These are phyloP conservation scores for Gadopsis bispinosus DNA, from an alignment of 2,797 vertebrate genomes.

Conservation along the genomic window DNA sequence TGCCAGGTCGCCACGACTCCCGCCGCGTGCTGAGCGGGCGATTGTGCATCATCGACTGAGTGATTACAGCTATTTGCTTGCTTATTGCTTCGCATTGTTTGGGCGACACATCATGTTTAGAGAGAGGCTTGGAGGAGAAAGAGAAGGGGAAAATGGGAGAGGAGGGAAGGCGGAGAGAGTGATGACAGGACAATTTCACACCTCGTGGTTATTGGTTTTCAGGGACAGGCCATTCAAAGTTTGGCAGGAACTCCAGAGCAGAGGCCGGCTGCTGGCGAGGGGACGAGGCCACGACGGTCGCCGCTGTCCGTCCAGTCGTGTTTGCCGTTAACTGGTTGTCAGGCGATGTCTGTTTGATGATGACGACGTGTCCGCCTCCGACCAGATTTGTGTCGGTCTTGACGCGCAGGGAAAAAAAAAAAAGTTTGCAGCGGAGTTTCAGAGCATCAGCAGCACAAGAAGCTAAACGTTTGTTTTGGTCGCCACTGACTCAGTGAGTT, in stretches of 20 bases:
- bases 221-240: slow-evolving; percentile 51
- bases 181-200: slow-evolving; percentile 73
- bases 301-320: background rate
- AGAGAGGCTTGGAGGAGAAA: slow-evolving; percentile 1
- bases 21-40: slow-evolving; percentile 34
- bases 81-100: slow-evolving; percentile 60
- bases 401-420: background rate
- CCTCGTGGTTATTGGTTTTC: slow-evolving; percentile 66
- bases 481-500: background rate
- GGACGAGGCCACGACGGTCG: background rate
- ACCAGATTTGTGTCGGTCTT: background rate
- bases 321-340: slow-evolving; percentile 4
- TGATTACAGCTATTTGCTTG: slow-evolving; percentile 65
- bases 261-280: slow-evolving; percentile 10
- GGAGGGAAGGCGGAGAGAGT: slow-evolving; percentile 35
- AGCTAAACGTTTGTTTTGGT: background rate
- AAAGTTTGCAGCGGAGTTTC: background rate
- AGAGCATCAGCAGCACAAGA: background rate
- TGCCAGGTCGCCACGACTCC: slow-evolving; percentile 46
- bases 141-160: slow-evolving; percentile 40
- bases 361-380: background rate
- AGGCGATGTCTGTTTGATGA: background rate
- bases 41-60: slow-evolving; percentile 67
- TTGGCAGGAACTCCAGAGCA: slow-evolving; percentile 44
- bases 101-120: slow-evolving; percentile 40